A percentile compares a stretch with the other conserved stretches of the same genome.
phyloP scores from a whole-genome alignment of 2,797 vertebrate genomes.

The Triplophysa yarkandensis region DNA sequence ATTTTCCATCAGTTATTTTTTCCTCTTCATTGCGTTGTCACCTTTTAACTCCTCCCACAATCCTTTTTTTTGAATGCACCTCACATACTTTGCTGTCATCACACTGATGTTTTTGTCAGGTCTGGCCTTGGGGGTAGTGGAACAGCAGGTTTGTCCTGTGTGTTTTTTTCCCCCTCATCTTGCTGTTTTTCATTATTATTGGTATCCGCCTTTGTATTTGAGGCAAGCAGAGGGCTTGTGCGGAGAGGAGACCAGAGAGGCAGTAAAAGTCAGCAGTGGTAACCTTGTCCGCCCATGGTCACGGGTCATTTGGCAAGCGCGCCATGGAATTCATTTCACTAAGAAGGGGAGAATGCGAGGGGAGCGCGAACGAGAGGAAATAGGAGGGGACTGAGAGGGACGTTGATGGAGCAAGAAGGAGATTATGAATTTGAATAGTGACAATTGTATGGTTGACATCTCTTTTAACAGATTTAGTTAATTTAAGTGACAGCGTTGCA shows the following conservation, averaged over 20 bases:
- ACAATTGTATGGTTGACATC: conserved; percentile 50
- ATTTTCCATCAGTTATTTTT: conserved; percentile 35
- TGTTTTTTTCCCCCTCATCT: conserved; percentile 70
- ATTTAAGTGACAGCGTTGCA: neutral
- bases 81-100: conserved; percentile 93
- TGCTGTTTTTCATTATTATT: conserved; percentile 53
- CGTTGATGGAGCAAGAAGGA: conserved; percentile 63
- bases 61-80: conserved; percentile 71
- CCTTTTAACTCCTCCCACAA: conserved; percentile 66
- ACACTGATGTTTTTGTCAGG: conserved; percentile 93
- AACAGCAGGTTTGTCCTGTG: conserved; percentile 85
- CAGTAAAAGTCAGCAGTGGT: conserved; percentile 72
- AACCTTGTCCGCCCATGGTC: conserved; percentile 73
- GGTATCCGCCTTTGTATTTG: conserved; percentile 54
- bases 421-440: conserved; percentile 61
- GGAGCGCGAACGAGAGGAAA: conserved; percentile 61
- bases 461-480: conserved; percentile 47
- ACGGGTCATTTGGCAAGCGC: conserved; percentile 78
- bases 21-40: conserved; percentile 61
- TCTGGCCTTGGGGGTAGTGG: conserved; percentile 85
- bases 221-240: conserved; percentile 60
- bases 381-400: conserved; percentile 59
- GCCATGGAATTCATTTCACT: conserved; percentile 76
- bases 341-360: conserved; percentile 63
- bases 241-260: conserved; percentile 66